These are phyloP conservation scores for Leptinotarsa juncta DNA, from an alignment of 2,888 invertebrate genomes.

Conservation along the genomic window DNA sequence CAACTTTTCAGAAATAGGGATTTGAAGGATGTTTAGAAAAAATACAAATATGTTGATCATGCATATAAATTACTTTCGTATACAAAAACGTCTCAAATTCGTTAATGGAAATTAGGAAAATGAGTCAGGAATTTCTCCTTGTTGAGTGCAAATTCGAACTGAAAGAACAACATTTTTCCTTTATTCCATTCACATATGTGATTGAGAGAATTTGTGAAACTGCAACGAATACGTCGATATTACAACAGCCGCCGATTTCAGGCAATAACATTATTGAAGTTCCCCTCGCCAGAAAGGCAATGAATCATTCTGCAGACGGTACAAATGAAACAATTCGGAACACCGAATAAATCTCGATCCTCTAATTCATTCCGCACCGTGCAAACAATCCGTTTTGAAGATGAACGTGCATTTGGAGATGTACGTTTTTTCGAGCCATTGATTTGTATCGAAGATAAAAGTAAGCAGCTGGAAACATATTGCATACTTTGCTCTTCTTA, in stretches of 20 bases:
- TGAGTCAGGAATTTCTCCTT: too few relatives aligned
- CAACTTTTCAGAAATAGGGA: too few relatives aligned
- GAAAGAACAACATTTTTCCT: too few relatives aligned
- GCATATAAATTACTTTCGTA: too few relatives aligned
- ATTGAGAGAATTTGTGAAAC: too few relatives aligned
- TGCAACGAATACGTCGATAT: background rate
- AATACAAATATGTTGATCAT: too few relatives aligned
- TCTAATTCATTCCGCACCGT: constrained; percentile 17
- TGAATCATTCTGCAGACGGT: constrained; percentile 9
- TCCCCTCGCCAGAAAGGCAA: background rate
- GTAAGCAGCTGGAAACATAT: constrained; percentile 40
- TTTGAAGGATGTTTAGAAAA: too few relatives aligned
- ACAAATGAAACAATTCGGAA: constrained; percentile 16
- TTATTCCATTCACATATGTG: too few relatives aligned
- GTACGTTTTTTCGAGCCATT: constrained; percentile 13
- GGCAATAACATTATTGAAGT: constrained; percentile 2
- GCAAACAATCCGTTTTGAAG: constrained; percentile 3
- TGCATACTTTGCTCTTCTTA: constrained; percentile 46
- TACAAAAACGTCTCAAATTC: too few relatives aligned
- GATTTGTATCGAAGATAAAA: constrained; percentile 24
- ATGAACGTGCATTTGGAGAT: constrained; percentile 11
- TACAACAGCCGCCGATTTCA: background rate
- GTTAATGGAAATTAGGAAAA: too few relatives aligned
- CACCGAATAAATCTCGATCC: constrained; percentile 11
- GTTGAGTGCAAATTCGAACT: too few relatives aligned